Evolutionary conservation across 1,140 invertebrate species (phyloP), one percentile per base, ranked within the genome.

Genomic region (Dysdera silvatica): DNA sequence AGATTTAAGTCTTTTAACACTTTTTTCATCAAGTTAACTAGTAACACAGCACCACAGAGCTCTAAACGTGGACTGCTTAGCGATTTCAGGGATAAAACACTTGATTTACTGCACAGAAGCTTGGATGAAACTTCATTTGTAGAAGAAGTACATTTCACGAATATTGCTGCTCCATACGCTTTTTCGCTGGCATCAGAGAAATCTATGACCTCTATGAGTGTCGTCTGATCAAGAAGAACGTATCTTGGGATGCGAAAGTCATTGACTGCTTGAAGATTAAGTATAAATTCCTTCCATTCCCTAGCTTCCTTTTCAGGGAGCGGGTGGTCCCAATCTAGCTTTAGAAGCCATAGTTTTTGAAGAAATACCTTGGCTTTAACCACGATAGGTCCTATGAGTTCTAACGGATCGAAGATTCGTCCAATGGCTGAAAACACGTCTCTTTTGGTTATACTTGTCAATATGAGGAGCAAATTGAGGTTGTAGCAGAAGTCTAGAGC

Each of bases 271-370:
- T n/a, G n/a, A n/a, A n/a, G n/a, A n/a, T n/a, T n/a, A n/a, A n/a
- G n/a, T n/a, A n/a, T n/a, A n/a, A n/a, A n/a, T n/a, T n/a, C n/a
- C n/a, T n/a, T n/a, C n/a, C n/a, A n/a, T n/a, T n/a, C n/a, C n/a
- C n/a, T n/a, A n/a, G n/a, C n/a, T n/a, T n/a, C n/a, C n/a, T n/a
- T n/a, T n/a, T n/a, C n/a, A n/a, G n/a, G n/a, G n/a, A n/a, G n/a
- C n/a, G n/a, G n/a, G n/a, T n/a, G n/a, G 41, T 69, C 63, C 68
- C 68, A 69, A 6, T 45, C 40, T n/a, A 67, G 10, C 47, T 35
- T 23, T 12, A 37, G 61, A 0, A 23, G 35, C 67, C 67, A 69
- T 14, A 68, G 16, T 20, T 53, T 43, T 37, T 69, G 68, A n/a
- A 69, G 24, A 14, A 69, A 16, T 14, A 68, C 33, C 49, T 69